Conservation (phyloP, 2,113 vertebrate species). For the Willisornis vidua region DNA sequence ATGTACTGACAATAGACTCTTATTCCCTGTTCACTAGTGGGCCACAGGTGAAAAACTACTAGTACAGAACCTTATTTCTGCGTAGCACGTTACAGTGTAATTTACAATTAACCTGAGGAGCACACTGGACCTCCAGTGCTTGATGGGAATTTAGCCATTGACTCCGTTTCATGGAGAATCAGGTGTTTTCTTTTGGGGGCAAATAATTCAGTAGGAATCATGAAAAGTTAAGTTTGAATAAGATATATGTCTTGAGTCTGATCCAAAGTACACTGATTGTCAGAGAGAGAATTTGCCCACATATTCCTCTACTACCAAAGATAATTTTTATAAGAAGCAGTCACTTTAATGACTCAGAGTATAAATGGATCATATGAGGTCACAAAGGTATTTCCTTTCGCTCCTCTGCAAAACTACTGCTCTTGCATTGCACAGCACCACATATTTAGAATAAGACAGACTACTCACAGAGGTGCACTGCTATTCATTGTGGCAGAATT, state of each 20-base stretch:
- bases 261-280: conserved; percentile 51
- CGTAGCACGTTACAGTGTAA: not conserved
- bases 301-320: conserved; percentile 16
- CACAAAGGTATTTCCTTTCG: too few species aligned
- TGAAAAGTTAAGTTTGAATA: conserved; percentile 10
- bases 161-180: conserved; percentile 3
- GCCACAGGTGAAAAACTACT: not conserved
- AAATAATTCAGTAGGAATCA: conserved; percentile 20
- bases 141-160: not conserved
- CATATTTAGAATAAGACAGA: too few species aligned
- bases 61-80: not conserved
- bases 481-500: too few species aligned
- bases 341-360: conserved; percentile 29
- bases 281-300: not conserved
- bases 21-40: not conserved
- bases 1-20: not conserved
- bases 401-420: too few species aligned
- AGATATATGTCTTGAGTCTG: conserved; percentile 17
- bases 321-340: conserved; percentile 29
- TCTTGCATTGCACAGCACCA: too few species aligned
- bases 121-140: not conserved
- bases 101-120: conserved; percentile 16
- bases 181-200: conserved; percentile 15
- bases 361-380: not conserved
- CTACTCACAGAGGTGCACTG: too few species aligned